Evolutionary conservation across 2,113 vertebrate species (phyloP).

Genomic region (Hystrix brachyura): DNA sequence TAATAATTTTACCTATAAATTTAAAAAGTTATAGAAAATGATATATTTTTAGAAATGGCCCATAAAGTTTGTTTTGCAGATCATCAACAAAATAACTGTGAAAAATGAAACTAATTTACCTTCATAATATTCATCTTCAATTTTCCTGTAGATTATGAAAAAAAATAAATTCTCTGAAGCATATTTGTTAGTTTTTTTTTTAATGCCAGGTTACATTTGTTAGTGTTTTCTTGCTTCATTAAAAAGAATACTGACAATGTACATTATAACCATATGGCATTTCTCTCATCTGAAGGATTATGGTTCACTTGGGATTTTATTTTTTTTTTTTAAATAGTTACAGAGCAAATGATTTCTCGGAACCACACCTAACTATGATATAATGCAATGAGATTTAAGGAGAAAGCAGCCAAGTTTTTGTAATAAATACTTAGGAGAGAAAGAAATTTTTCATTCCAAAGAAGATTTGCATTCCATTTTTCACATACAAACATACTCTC

Average conservation of each 20-base stretch:
- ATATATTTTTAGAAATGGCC: neutral
- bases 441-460: neutral
- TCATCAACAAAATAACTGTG: neutral
- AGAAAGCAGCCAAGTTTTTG: constrained; percentile 68
- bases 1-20: constrained; percentile 15
- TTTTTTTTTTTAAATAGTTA: neutral
- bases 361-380: constrained; percentile 76
- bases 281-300: constrained; percentile 52
- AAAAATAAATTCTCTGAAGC: constrained; percentile 17
- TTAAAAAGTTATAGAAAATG: neutral
- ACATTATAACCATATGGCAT: constrained; percentile 54
- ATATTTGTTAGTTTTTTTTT: neutral
- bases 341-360: constrained; percentile 59
- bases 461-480: constrained; percentile 10
- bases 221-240: neutral
- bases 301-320: constrained; percentile 55
- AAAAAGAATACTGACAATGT: neutral
- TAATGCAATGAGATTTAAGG: constrained; percentile 40
- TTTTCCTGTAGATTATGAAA: neutral
- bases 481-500: neutral
- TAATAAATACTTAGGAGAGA: constrained; percentile 27
- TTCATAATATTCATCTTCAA: neutral
- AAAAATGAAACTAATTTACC: constrained; percentile 4
- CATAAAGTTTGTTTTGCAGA: neutral
- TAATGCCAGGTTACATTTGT: constrained; percentile 29